These are phyloP conservation scores for Neodon shergylaensis DNA, from an alignment of 2,113 vertebrate genomes.

Conservation along the genomic window DNA sequence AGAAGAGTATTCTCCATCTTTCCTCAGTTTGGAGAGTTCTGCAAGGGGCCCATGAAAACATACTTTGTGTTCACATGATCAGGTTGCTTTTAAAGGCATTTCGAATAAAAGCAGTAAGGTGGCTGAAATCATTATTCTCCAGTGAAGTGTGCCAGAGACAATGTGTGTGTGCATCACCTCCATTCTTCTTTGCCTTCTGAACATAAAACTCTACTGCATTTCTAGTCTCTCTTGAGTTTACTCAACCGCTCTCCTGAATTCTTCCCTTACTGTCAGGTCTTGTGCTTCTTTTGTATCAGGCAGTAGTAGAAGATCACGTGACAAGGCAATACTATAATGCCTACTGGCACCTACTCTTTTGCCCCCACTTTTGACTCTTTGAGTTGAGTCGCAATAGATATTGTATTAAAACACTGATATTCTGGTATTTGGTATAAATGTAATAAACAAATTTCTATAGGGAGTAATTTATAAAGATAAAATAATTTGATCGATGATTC, in stretches of 20 bases:
- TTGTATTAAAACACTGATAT: background rate
- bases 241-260: background rate
- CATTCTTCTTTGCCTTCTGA: background rate
- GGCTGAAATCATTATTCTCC: background rate
- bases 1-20: background rate
- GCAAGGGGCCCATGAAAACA: background rate
- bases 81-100: background rate
- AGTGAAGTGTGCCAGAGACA: too few species aligned
- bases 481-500: background rate
- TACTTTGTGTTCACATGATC: background rate
- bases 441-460: background rate
- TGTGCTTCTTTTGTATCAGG: background rate
- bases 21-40: background rate
- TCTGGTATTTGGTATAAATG: background rate
- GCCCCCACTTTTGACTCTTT: background rate
- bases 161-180: too few species aligned
- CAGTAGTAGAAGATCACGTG: background rate
- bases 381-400: background rate
- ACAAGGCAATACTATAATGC: background rate
- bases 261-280: background rate
- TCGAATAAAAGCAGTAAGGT: background rate
- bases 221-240: background rate
- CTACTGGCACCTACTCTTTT: fast-evolving
- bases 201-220: background rate
- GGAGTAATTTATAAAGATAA: conserved; percentile 12